Base-by-base conservation (phyloP, 2,113 vertebrate species). In the Astur gentilis region DNA sequence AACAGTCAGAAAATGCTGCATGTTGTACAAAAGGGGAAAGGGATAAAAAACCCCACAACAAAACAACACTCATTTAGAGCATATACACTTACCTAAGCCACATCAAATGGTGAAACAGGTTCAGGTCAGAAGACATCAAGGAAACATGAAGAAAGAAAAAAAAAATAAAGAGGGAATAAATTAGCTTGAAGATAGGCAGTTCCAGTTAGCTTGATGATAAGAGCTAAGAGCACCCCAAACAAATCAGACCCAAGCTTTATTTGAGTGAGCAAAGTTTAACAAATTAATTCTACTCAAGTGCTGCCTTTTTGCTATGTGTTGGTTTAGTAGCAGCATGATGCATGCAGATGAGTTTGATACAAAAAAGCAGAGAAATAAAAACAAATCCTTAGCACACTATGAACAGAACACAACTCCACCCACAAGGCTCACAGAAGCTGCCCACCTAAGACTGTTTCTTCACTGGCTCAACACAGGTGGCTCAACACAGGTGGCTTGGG, bases 51-150 rank as follows among this genome's bases (percentile, higher is more conserved):
- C 8, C n/a, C 40, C 61, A 40, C 32, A 81, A 16, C 2, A 38
- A 50, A 89, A 54, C 34, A 47, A 42, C 3, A 4, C 5, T 78
- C 21, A 38, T 54, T 64, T 15, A 47, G 38, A 95, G 73, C 40
- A 60, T 8, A 31, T 0, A 29, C 40, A 96, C 97, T 97, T 83
- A 97, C 97, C 97, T 98, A 67, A 77, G 60, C 61, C 71, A 2
- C 21, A 67, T 11, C 81, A 69, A 42, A 82, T 4, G 49, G 78
- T 29, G 34, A 62, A 47, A 84, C 21, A 34, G 6, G 31, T 40
- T 89, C 64, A 27, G 36, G 66, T 44, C 69, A 81, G 57, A 32
- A 49, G 42, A 21, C 83, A 70, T 36, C 96, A 70, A 14, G 73
- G 55, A 82, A 84, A 75, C 87, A 95, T 96, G 89, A 13, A 89